A percentile compares a stretch with the other conserved stretches of the same genome.
Evolutionary conservation across 2,113 vertebrate genomes (phyloP).

Genomic region (Lophura nycthemera): DNA sequence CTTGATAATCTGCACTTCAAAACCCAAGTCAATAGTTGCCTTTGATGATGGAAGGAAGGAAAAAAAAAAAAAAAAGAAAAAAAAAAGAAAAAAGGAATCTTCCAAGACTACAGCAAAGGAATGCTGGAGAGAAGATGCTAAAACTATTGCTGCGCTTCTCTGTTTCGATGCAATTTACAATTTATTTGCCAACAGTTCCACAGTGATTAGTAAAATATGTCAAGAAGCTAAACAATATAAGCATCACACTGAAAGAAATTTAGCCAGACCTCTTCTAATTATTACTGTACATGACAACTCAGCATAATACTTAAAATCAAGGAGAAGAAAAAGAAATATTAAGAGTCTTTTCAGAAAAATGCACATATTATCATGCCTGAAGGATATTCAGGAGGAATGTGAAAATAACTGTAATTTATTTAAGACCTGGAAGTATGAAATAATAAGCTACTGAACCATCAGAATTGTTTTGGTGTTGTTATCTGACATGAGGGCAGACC

Average conservation of each 20-base stretch:
- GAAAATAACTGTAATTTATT: slow-evolving; percentile 82
- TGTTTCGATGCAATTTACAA: slow-evolving; percentile 46
- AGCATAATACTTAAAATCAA: slow-evolving; percentile 71
- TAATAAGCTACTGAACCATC: slow-evolving; percentile 79
- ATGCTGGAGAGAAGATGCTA: slow-evolving; percentile 40
- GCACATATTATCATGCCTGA: slow-evolving; percentile 73
- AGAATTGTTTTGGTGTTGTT: slow-evolving; percentile 82
- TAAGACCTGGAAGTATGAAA: slow-evolving; percentile 80
- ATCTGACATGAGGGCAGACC: slow-evolving; percentile 81
- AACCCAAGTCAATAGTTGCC: slow-evolving; percentile 66
- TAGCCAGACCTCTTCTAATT: slow-evolving; percentile 70
- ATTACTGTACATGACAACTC: slow-evolving; percentile 69
- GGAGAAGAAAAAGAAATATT: slow-evolving; percentile 71
- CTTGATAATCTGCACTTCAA: slow-evolving; percentile 71
- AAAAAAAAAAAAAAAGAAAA: not conserved
- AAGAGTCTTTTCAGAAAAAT: slow-evolving; percentile 69
- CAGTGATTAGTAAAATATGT: slow-evolving; percentile 66
- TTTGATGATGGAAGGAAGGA: not conserved
- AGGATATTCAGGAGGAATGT: slow-evolving; percentile 77
- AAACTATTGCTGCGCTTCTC: slow-evolving; percentile 17
- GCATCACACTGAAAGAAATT: slow-evolving; percentile 62
- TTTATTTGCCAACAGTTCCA: slow-evolving; percentile 68
- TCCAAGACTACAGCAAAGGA: slow-evolving; percentile 34
- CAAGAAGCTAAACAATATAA: slow-evolving; percentile 67
- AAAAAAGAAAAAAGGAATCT: not conserved